Evolutionary conservation across 2,888 invertebrate genomes (phyloP).

Genomic region (Dasysyrphus tricinctus): DNA sequence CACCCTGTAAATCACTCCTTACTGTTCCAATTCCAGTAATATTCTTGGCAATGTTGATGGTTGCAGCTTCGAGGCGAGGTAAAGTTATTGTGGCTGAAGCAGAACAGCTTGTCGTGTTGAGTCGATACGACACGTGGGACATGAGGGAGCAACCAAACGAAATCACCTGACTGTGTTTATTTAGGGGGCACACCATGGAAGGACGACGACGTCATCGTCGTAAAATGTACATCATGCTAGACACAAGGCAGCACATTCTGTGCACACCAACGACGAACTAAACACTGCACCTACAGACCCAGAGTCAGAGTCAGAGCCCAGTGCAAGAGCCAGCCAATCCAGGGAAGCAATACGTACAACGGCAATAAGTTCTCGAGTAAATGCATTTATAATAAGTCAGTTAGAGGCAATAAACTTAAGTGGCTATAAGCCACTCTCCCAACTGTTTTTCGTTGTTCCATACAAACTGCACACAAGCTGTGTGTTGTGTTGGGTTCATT

Average conservation of each 20-base stretch:
- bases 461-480: constrained; percentile 1
- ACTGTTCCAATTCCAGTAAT: not conserved
- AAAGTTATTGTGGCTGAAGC: constrained; percentile 9
- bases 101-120: constrained; percentile 50
- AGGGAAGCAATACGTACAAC: constrained; percentile 56
- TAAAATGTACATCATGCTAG: constrained; percentile 35
- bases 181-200: constrained; percentile 58
- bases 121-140: constrained; percentile 42
- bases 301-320: not conserved
- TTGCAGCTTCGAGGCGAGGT: not conserved
- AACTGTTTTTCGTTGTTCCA: constrained; percentile 63
- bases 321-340: constrained; percentile 33
- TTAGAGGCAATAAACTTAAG: constrained; percentile 75
- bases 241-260: constrained; percentile 39
- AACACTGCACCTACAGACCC: constrained; percentile 1
- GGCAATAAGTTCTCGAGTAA: constrained; percentile 74
- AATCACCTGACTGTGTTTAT: constrained; percentile 68
- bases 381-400: constrained; percentile 76
- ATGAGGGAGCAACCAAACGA: constrained; percentile 34
- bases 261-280: constrained; percentile 5
- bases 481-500: constrained; percentile 8
- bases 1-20: constrained; percentile 25
- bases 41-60: constrained; percentile 41
- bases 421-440: constrained; percentile 73
- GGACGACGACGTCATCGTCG: constrained; percentile 48